Conservation (phyloP, 1,140 invertebrate genomes). For the Pseudomyrmex concolor region DNA sequence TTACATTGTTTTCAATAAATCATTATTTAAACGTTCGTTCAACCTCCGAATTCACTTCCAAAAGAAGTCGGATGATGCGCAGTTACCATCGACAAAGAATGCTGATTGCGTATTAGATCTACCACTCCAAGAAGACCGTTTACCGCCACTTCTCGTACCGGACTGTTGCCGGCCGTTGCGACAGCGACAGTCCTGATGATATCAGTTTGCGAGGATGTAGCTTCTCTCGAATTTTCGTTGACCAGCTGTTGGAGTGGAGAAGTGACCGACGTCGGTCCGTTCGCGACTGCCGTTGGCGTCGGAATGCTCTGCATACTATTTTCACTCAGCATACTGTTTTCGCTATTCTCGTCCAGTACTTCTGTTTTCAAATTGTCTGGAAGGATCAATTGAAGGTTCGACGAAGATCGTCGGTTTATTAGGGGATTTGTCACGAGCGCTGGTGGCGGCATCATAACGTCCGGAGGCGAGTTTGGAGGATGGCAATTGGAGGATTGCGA, state of each 20-base stretch:
- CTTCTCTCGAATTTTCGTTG: slow-evolving; percentile 78
- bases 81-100: slow-evolving; percentile 74
- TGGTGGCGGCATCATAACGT: slow-evolving; percentile 84
- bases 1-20: neutral
- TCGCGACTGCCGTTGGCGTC: slow-evolving; percentile 66
- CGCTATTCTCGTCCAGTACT: slow-evolving; percentile 89
- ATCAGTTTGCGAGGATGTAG: slow-evolving; percentile 67
- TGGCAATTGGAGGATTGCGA: slow-evolving; percentile 73
- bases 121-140: slow-evolving; percentile 79
- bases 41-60: slow-evolving; percentile 39
- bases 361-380: slow-evolving; percentile 88
- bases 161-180: slow-evolving; percentile 67
- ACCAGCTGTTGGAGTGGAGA: slow-evolving; percentile 81
- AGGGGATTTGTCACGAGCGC: slow-evolving; percentile 78
- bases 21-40: neutral
- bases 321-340: slow-evolving; percentile 86
- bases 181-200: slow-evolving; percentile 74
- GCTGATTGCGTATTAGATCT: slow-evolving; percentile 81
- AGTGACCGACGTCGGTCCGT: slow-evolving; percentile 62
- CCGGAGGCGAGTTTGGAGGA: slow-evolving; percentile 62
- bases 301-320: slow-evolving; percentile 83
- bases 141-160: slow-evolving; percentile 78
- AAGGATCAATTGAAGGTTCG: slow-evolving; percentile 82
- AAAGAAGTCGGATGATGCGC: slow-evolving; percentile 77
- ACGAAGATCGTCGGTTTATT: slow-evolving; percentile 78